Evolutionary conservation across 1,140 invertebrate species (phyloP), one percentile per base, ranked within the genome.

Genomic region (Mercenaria mercenaria): DNA sequence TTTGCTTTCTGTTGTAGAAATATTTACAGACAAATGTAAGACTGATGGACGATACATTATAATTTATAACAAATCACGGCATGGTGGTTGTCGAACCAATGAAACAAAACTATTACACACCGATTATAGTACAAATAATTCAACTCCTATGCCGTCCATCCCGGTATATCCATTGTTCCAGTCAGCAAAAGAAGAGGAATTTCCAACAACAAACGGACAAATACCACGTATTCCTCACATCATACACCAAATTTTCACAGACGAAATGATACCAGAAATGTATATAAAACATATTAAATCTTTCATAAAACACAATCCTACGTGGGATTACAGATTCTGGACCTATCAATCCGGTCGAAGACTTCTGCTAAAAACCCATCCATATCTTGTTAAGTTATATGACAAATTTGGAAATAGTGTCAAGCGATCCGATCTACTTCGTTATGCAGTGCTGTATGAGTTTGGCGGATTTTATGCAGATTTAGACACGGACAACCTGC

Each of bases 211-310:
- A 3, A 91, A 91, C 29, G 15, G 41, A 2, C 20, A 43, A 6
- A 59, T 77, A 79, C 82, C 82, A 2, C 37, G 82, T 4, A 93
- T 95, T 32, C 93, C 94, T 18, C 91, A 92, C 64, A 93, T 94
- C 15, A 94, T 95, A 84, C 94, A 95, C 61, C 94, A 95, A 80
- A 93, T 92, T 11, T 95, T 92, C 92, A 92, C 92, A 56, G 80
- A 77, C 10, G 74, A 76, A 18, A 20, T 84, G 13, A 82, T 95
- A 47, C 94, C 94, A 23, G 39, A 39, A 20, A 88, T 61, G 29
- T 93, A 92, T 91, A 74, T n/a, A 6, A 41, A 47, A 34, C 93
- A 91, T 88, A 69, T 92, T n/a, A 92, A 90, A 50, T 91, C 93
- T 0, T 95, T 94, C 92, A 64, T 69, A 37, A 52, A 72, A 29